These are phyloP conservation scores for Zophobas atratus DNA, from an alignment of 1,140 invertebrate genomes.

Conservation along the genomic window DNA sequence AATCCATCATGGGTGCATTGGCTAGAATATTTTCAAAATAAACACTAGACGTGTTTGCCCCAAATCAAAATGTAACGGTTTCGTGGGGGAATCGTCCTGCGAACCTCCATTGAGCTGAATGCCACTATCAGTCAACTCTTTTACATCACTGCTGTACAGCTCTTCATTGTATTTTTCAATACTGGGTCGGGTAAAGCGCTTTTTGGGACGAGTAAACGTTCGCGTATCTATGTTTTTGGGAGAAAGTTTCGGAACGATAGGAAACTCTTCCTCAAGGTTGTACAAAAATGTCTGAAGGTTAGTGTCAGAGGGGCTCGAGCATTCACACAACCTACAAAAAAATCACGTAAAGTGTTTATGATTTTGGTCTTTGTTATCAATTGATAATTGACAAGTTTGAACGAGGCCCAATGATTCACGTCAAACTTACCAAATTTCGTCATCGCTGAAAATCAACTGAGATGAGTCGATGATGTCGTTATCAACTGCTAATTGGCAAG, in stretches of 20 bases:
- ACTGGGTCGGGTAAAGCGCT: conserved; percentile 65
- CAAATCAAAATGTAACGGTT: conserved; percentile 64
- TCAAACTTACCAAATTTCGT: conserved; percentile 64
- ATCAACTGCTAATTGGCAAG: conserved; percentile 38
- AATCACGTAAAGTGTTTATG: no score
- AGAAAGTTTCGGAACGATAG: conserved; percentile 50
- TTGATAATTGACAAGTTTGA: not conserved
- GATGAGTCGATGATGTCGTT: conserved; percentile 62
- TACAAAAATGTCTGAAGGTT: conserved; percentile 31
- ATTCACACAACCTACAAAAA: conserved; percentile 54
- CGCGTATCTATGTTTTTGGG: conserved; percentile 68
- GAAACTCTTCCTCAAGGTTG: not conserved
- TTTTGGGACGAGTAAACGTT: conserved; percentile 71
- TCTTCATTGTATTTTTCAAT: conserved; percentile 67
- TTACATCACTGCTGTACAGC: conserved; percentile 55
- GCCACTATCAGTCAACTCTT: conserved; percentile 28
- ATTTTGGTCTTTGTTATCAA: not conserved
- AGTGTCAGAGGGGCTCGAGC: conserved; percentile 26
- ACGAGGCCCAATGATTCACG: conserved; percentile 43
- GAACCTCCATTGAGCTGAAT: conserved; percentile 23
- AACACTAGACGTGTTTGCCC: conserved; percentile 60
- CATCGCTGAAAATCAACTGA: conserved; percentile 61
- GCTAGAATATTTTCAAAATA: conserved; percentile 64
- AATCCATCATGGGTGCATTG: conserved; percentile 57
- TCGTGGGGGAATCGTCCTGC: conserved; percentile 33